Conservation (phyloP, 1,140 invertebrate genomes). For the Drosophila insularis region DNA sequence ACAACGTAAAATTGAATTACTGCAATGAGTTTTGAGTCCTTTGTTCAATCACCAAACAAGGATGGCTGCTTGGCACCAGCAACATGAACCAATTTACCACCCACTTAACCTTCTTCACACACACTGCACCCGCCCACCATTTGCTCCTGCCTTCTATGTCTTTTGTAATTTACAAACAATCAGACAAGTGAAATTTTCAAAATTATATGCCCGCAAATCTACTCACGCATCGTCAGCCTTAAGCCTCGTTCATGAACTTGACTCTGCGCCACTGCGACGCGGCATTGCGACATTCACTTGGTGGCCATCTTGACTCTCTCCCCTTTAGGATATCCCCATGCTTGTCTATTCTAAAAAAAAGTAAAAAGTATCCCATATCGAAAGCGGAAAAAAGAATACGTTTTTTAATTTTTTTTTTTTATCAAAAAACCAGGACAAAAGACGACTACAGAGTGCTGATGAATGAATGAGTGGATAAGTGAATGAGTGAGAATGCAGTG, state of each 20-base stretch:
- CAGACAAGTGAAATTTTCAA: neutral
- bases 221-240: slow-evolving; percentile 35
- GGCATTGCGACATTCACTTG: neutral
- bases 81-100: slow-evolving; percentile 22
- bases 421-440: slow-evolving; percentile 42
- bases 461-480: neutral
- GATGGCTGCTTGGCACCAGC: neutral
- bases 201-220: slow-evolving; percentile 15
- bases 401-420: slow-evolving; percentile 21
- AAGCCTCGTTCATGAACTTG: slow-evolving; percentile 52
- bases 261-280: neutral
- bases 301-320: neutral
- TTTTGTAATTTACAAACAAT: slow-evolving; percentile 17
- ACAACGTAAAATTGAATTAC: neutral
- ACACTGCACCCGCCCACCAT: too few relatives aligned
- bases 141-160: neutral
- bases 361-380: slow-evolving; percentile 19
- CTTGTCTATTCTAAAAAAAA: slow-evolving; percentile 62
- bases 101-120: slow-evolving; percentile 55
- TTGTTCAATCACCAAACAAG: neutral
- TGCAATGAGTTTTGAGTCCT: neutral
- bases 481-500: slow-evolving; percentile 62
- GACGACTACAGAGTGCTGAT: neutral
- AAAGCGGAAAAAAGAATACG: slow-evolving; percentile 24
- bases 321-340: neutral